Evolutionary conservation across 2,888 invertebrate genomes (phyloP), one percentile per base, ranked within the genome.

Genomic region (Chloromyia formosa): DNA sequence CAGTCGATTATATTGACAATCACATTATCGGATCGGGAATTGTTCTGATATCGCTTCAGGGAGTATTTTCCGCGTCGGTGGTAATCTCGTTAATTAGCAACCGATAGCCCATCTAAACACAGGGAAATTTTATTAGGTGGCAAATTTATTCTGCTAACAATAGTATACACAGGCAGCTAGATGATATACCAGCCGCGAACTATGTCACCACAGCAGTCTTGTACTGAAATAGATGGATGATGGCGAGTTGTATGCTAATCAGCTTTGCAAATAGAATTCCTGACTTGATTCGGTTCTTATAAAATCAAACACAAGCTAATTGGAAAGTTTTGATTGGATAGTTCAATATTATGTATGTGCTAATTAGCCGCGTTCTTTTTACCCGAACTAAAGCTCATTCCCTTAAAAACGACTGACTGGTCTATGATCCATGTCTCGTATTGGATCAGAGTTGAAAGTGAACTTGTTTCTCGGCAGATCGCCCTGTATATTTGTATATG

Each of bases 21-120:
- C 66, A 49, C 66, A 66, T 66, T 66, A 66, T 66, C 45, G 66
- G 66, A 66, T 66, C 62, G 62, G 62, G 23, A 62, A 62, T 62
- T 40, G 40, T 40, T 7, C 42, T 62, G 42, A 18, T 16, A 66
- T 49, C 66, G 66, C 14, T 66, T 66, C 35, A 49, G 35, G 66
- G 45, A 66, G 49, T 45, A 49, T 27, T 49, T 66, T 66, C 45
- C 66, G 66, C 66, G 42, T 18, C 22, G 42, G 16, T 66, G 49
- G 66, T 66, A 66, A 66, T 66, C 66, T 66, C 23, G 22, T 66
- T 66, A 66, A 66, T 66, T 66, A 66, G 66, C 12, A 35, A 16
- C 49, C 18, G 22, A 66, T 42, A 35, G 66, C 12, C 45, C 14
- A 66, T 49, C 27, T 35, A 45, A 23, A 35, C 12, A 16, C 20